Conservation (phyloP, 1,140 invertebrate genomes). For the Bombus confusus region DNA sequence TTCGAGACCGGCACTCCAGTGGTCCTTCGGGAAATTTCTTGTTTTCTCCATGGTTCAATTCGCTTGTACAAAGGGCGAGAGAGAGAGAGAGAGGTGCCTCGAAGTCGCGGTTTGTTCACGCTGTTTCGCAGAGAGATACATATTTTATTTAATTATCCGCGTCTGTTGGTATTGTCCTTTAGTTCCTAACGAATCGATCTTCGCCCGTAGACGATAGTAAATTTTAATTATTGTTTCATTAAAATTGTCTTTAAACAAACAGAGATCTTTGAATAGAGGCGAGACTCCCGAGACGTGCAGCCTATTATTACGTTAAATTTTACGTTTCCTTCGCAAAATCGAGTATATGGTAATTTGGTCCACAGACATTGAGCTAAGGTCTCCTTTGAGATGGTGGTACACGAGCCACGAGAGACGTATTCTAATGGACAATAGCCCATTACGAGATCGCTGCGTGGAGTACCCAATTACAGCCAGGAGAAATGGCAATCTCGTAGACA, state of each 20-base stretch:
- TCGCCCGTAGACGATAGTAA: background rate
- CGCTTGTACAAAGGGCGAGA: background rate
- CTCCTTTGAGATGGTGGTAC: conserved; percentile 36
- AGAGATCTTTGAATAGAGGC: too few species aligned
- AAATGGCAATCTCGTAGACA: conserved; percentile 60
- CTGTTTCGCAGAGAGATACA: conserved; percentile 40
- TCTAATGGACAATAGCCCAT: conserved; percentile 54
- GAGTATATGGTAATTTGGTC: conserved; percentile 55
- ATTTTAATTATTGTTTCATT: background rate
- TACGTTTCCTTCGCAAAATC: conserved; percentile 33
- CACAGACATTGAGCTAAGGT: conserved; percentile 5
- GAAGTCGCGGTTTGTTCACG: conserved; percentile 28
- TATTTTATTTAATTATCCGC: conserved; percentile 58
- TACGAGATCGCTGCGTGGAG: conserved; percentile 43
- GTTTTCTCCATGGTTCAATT: conserved; percentile 58
- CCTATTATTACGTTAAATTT: conserved; percentile 43
- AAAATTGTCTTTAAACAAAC: background rate
- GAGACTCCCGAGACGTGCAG: background rate
- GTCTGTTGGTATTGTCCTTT: background rate
- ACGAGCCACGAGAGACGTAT: conserved; percentile 28
- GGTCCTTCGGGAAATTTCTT: conserved; percentile 64
- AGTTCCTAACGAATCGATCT: background rate
- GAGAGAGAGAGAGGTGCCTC: background rate
- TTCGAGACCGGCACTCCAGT: conserved; percentile 32
- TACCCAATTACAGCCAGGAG: conserved; percentile 62